phyloP scores from a whole-genome alignment of 2,113 vertebrate species.

The Indicator indicator region DNA sequence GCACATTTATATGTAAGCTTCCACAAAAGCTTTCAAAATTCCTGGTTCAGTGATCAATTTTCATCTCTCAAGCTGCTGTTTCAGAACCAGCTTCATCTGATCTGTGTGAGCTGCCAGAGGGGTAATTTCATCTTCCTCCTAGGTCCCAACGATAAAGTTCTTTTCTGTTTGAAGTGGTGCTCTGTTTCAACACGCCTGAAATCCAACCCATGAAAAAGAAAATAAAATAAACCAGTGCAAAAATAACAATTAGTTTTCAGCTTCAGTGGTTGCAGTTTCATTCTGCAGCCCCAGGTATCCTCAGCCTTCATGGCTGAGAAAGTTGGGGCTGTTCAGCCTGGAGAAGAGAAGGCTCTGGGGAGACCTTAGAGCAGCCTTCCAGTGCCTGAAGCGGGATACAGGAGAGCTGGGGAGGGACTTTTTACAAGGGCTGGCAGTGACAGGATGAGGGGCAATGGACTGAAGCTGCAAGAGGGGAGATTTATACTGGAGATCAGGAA shows the following conservation, averaged over 20 bases:
- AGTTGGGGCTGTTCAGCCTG: too few species aligned
- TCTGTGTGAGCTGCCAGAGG: background rate
- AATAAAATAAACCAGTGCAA: background rate
- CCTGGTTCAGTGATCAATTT: background rate
- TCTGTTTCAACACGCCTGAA: background rate
- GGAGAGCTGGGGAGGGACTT: too few species aligned
- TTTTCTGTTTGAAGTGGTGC: background rate
- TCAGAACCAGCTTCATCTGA: background rate
- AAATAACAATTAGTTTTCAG: background rate
- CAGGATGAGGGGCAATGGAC: too few species aligned
- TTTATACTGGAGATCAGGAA: too few species aligned
- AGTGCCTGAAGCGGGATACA: too few species aligned
- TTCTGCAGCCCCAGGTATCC: background rate
- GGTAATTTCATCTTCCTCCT: background rate
- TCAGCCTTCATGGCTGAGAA: too few species aligned
- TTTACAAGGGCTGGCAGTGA: too few species aligned
- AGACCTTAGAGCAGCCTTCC: too few species aligned
- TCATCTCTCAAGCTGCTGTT: background rate
- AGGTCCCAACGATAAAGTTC: fast-evolving
- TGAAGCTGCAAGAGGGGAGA: too few species aligned
- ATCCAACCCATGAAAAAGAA: background rate
- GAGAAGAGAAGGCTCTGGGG: too few species aligned
- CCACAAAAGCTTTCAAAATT: background rate
- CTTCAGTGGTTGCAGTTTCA: background rate
- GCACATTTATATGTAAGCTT: background rate